Evolutionary conservation across 2,888 invertebrate species (phyloP).

Genomic region (Trachelus iudaicus): DNA sequence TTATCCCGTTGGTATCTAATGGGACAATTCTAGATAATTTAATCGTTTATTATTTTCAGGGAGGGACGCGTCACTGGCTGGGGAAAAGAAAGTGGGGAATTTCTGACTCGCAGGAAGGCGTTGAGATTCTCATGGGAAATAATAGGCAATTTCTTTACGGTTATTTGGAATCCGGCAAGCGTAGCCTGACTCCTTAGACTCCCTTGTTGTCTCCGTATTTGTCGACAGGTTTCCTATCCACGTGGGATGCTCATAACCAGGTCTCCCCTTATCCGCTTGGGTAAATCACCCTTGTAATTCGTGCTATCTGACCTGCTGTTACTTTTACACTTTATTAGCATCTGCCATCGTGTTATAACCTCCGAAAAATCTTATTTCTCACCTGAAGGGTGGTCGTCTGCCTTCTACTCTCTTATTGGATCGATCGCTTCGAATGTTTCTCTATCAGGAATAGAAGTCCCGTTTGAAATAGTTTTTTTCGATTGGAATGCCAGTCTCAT

Average conservation of each 20-base stretch:
- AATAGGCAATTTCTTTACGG: neutral
- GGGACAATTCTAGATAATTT: neutral
- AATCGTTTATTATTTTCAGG: neutral
- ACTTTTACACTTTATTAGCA: constrained; percentile 4
- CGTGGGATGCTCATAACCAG: neutral
- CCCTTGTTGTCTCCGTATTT: neutral
- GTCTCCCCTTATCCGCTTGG: neutral
- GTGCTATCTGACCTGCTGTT: neutral
- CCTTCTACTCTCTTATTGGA: neutral
- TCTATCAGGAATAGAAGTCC: neutral
- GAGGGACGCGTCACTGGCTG: neutral
- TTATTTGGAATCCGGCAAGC: neutral
- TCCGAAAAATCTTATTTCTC: neutral
- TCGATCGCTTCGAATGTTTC: neutral
- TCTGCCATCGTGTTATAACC: neutral
- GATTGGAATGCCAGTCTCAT: neutral
- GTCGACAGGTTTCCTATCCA: neutral
- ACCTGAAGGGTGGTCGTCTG: neutral
- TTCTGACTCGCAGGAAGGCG: neutral
- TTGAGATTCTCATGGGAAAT: neutral
- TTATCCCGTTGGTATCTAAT: neutral
- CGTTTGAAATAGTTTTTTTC: neutral
- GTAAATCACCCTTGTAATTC: neutral
- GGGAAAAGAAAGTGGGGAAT: neutral
- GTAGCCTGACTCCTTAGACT: neutral